Base-by-base conservation (phyloP, 1,140 invertebrate genomes). In the Pygmarrhopalites habei region DNA sequence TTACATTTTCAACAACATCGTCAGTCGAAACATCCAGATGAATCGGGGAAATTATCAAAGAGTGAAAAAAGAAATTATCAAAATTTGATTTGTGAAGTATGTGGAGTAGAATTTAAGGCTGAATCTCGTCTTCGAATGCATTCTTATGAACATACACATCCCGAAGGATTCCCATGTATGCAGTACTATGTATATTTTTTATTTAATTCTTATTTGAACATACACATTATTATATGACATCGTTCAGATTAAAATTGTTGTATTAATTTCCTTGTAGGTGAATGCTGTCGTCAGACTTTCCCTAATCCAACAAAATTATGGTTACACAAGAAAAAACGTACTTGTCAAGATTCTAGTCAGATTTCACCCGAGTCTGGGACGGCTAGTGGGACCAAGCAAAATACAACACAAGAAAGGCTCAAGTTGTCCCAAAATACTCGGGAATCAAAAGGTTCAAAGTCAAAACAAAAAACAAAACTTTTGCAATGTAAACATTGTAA, bases 71-170 rank as follows among this genome's bases (percentile, higher is more conserved):
- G 46, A 19, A 23, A 49, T 7, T 49, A n/a, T 23, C 46, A n/a
- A 49, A 10, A 14, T 23, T 49, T n/a, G 5, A 49, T 23, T 10
- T 49, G 46, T 19, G 15, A 49, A 49, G 23, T 23, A 12, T 49
- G 46, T 49, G 46, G 46, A 23, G 21, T 10, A 12, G 21, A n/a
- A 49, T 49, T 49, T 21, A 49, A 49, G 7, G 15, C 46, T 10
- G 23, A 49, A 21, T 7, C 15, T n/a, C 15, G 23, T n/a, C 21
- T 49, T 14, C 5, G 10, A n/a, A 23, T 49, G 46, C 46, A 49
- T 49, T 7, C 46, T n/a, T 49, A 49, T 49, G 46, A n/a, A 21
- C 46, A 49, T 23, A 49, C 46, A 10, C 15, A 49, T 49, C 46
- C 46, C 23, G 46, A 49, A 10, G 46, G 23, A n/a, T 49, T 49